A percentile compares a stretch with the other conserved stretches of the same genome.
phyloP scores from a whole-genome alignment of 92 coral and sea anemone genomes.

The Bergia sp. region DNA sequence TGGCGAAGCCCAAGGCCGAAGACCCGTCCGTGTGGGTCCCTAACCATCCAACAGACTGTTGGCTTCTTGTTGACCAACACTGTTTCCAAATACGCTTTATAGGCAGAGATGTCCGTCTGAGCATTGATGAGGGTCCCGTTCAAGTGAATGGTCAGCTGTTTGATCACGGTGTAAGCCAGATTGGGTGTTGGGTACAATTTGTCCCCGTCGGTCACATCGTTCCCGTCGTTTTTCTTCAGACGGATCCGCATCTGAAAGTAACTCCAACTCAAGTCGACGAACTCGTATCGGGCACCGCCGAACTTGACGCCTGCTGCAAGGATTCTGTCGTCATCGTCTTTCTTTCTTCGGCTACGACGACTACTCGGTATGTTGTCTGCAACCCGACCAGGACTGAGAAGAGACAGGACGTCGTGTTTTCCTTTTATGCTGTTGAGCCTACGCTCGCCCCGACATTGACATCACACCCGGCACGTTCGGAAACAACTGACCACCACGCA shows the following conservation, averaged over 20 bases:
- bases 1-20: background rate
- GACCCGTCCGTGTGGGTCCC: background rate
- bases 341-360: background rate
- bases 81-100: background rate
- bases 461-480: too few species aligned
- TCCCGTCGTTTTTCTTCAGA: background rate
- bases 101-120: background rate
- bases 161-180: background rate
- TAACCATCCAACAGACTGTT: background rate
- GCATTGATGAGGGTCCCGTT: constrained; percentile 11
- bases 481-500: too few species aligned
- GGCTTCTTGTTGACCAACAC: background rate
- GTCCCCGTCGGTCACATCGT: background rate
- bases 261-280: background rate
- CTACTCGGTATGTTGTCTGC: background rate
- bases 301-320: too few species aligned
- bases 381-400: background rate
- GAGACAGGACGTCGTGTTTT: too few species aligned
- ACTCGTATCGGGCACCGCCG: background rate
- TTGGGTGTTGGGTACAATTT: background rate
- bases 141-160: background rate
- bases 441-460: background rate
- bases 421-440: too few species aligned
- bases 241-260: background rate
- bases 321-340: background rate